A percentile compares a stretch with the other conserved stretches of the same genome.
Evolutionary conservation across 2,888 invertebrate species (phyloP).

Genomic region (Parascotia fuliginaria): DNA sequence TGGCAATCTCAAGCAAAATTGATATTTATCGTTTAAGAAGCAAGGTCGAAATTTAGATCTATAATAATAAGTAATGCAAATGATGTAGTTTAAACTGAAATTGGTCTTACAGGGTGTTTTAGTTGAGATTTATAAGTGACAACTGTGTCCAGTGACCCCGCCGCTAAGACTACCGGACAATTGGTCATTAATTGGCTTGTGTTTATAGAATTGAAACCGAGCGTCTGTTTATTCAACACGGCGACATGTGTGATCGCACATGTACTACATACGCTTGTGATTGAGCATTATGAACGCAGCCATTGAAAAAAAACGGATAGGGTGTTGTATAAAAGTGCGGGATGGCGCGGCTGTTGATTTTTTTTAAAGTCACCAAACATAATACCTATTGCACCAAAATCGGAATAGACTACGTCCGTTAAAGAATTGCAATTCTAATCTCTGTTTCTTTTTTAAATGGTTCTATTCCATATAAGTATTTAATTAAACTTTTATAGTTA

Average conservation of each 20-base stretch:
- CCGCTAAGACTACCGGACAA: conserved; percentile 62
- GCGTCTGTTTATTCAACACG: conserved; percentile 64
- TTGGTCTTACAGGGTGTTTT: conserved; percentile 65
- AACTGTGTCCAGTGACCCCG: conserved; percentile 57
- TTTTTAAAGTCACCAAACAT: too few species aligned
- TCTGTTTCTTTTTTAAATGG: too few species aligned
- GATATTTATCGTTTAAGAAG: conserved; percentile 44
- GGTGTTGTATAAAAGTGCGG: background rate
- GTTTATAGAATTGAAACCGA: conserved; percentile 73
- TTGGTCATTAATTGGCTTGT: conserved; percentile 75
- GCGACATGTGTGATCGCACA: conserved; percentile 34
- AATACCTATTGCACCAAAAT: too few species aligned
- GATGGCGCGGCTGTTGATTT: background rate
- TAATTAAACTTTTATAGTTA: too few species aligned
- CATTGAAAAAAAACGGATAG: conserved; percentile 4
- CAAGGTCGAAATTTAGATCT: conserved; percentile 50
- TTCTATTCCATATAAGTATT: too few species aligned
- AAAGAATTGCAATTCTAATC: too few species aligned
- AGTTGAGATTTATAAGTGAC: conserved; percentile 80
- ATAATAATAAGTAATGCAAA: conserved; percentile 43
- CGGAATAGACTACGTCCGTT: too few species aligned
- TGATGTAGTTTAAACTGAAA: conserved; percentile 71
- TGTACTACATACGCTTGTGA: background rate
- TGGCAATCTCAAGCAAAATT: conserved; percentile 58
- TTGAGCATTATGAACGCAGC: conserved; percentile 5